phyloP scores from a whole-genome alignment of 2,113 vertebrate species.

The Rhadina sibilatrix region DNA sequence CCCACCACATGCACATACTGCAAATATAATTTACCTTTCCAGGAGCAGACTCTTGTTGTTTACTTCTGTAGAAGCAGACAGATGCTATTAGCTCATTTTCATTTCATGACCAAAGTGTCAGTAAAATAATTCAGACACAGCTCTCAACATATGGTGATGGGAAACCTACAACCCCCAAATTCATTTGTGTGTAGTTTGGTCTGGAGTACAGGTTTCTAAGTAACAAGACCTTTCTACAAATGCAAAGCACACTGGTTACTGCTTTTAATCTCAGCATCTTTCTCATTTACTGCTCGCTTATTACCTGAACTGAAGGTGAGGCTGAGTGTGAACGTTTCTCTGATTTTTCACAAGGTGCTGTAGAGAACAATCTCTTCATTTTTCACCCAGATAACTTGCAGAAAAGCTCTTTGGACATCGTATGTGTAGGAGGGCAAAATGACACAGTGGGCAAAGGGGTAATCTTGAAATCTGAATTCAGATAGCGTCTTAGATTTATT shows the following conservation, averaged over 20 bases:
- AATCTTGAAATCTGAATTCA: not conserved
- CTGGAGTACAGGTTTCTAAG: not conserved
- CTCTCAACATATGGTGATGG: not conserved
- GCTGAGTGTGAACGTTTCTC: not conserved
- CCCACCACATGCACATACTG: not conserved
- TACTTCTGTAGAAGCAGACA: not conserved
- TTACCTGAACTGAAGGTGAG: not conserved
- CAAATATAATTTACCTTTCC: not conserved
- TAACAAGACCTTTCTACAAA: not conserved
- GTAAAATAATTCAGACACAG: not conserved
- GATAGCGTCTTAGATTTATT: not conserved
- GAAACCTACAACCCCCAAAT: not conserved
- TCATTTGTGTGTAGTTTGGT: not conserved
- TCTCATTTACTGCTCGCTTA: not conserved
- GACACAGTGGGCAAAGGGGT: not conserved
- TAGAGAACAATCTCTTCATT: not conserved
- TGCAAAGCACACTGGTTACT: not conserved
- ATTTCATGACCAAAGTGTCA: not conserved
- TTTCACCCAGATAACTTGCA: not conserved
- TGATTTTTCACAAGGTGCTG: not conserved
- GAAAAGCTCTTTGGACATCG: not conserved
- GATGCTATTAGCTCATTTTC: not conserved
- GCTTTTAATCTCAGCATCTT: not conserved
- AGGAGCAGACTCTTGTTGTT: not conserved
- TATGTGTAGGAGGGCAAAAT: not conserved